These are phyloP conservation scores for Raja brachyura DNA, from an alignment of 2,113 vertebrate species.

Conservation along the genomic window DNA sequence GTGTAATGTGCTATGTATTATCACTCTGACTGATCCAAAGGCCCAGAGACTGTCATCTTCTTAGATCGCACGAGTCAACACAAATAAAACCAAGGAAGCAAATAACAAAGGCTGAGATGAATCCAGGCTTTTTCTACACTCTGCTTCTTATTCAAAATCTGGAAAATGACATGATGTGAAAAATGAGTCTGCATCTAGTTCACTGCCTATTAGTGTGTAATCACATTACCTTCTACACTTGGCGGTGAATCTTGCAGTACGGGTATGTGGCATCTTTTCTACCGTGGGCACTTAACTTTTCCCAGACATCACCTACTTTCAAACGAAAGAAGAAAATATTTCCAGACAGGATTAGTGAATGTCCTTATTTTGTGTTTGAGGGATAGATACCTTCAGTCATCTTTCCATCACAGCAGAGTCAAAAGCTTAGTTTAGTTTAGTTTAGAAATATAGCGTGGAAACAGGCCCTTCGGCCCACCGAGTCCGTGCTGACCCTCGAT, in stretches of 20 bases:
- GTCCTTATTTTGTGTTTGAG: constrained; percentile 51
- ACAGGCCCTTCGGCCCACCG: too few relatives aligned
- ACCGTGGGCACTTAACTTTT: constrained; percentile 65
- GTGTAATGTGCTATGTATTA: constrained; percentile 80
- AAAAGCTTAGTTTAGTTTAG: not conserved
- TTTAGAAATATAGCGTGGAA: too few relatives aligned
- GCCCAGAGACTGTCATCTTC: constrained; percentile 86
- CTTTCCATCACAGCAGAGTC: constrained; percentile 35
- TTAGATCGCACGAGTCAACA: constrained; percentile 96
- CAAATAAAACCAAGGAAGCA: constrained; percentile 96
- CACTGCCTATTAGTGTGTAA: constrained; percentile 97
- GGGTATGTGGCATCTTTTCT: constrained; percentile 70
- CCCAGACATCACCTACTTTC: constrained; percentile 62
- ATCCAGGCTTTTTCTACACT: constrained; percentile 84
- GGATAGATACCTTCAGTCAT: constrained; percentile 56
- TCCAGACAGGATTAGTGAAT: constrained; percentile 53
- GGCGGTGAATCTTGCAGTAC: constrained; percentile 73
- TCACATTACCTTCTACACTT: constrained; percentile 94
- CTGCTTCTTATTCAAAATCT: constrained; percentile 93
- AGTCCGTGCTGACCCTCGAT: too few relatives aligned
- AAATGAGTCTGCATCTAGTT: constrained; percentile 97
- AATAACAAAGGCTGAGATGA: constrained; percentile 89
- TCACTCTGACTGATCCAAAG: constrained; percentile 87
- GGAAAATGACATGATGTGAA: constrained; percentile 99
- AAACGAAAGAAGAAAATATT: constrained; percentile 51